Base-by-base conservation (phyloP, 2,888 invertebrate genomes). In the Sialis fuliginosa region DNA sequence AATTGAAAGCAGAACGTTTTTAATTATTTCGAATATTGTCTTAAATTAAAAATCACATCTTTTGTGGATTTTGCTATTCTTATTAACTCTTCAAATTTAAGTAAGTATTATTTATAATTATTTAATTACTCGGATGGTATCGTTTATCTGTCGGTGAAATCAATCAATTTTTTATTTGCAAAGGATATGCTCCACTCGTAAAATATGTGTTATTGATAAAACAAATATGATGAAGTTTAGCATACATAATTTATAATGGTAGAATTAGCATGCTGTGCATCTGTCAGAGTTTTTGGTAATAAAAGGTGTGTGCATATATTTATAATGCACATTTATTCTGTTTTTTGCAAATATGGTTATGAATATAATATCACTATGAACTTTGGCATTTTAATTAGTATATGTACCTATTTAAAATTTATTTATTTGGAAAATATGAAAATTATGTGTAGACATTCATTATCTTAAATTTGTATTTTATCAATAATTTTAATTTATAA, bases 201-300 rank as follows among this genome's bases (percentile, higher is more conserved):
- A 35, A 13, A 46, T 31, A 40, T 53, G 52, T 64, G 22, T 22
- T 22, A 65, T 64, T 59, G 64, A 64, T 62, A 63, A 61, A 64
- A 62, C 62, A 62, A 64, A 61, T 61, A 57, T 52, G 56, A 56
- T 60, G 57, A 59, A 32, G 63, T 59, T 57, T 49, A 54, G 42
- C 48, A 48, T 46, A 42, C 30, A 42, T 45, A 31, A 39, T 40
- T 40, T 46, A 46, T 50, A 48, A 64, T 65, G 65, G 58, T 61
- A 51, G 63, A 64, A 54, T 57, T 65, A 50, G 55, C 61, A 48
- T 65, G 65, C 53, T 60, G 59, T 54, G 65, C 65, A 45, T 58
- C 58, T 43, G 61, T 65, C 48, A 59, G 61, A 47, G 59, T 30
- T 37, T 34, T 30, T 35, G 30, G 32, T 30, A 33, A 10, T 8